A percentile compares a stretch with the other conserved stretches of the same genome.
These are phyloP conservation scores for Tenthredo amoena DNA, from an alignment of 2,888 invertebrate species.

Conservation along the genomic window DNA sequence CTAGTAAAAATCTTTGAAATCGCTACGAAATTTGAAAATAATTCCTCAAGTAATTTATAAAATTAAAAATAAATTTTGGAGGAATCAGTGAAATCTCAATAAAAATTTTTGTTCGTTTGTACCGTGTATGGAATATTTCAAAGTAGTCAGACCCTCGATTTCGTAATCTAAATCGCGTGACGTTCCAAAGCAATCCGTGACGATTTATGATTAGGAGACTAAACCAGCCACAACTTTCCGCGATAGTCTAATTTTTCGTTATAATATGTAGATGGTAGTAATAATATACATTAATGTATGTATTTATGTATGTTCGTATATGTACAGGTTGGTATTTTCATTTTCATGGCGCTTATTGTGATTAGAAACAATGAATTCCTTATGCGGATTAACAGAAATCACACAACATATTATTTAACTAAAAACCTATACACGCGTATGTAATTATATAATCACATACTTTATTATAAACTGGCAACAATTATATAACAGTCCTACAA, in stretches of 20 bases:
- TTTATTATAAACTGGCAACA: conserved; percentile 77
- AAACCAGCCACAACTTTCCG: background rate
- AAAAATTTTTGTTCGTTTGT: too few species aligned
- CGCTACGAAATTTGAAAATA: background rate
- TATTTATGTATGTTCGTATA: background rate
- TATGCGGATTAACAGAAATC: conserved; percentile 72
- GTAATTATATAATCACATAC: conserved; percentile 63
- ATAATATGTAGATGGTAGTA: background rate
- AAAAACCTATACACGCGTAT: conserved; percentile 17
- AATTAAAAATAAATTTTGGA: background rate
- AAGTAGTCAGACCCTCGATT: background rate
- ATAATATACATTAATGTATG: conserved; percentile 9
- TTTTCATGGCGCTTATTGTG: conserved; percentile 64
- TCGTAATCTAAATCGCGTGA: background rate
- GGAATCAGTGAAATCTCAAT: background rate
- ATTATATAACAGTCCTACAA: conserved; percentile 73
- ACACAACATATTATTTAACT: conserved; percentile 71
- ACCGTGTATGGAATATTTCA: background rate
- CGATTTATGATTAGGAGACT: background rate
- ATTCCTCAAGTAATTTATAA: background rate
- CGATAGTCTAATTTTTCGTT: background rate
- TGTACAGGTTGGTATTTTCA: background rate
- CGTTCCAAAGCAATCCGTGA: background rate
- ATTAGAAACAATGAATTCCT: conserved; percentile 75
- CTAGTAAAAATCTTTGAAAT: background rate